Conservation (phyloP, 2,113 vertebrate species). For the Nerophis ophidion region DNA sequence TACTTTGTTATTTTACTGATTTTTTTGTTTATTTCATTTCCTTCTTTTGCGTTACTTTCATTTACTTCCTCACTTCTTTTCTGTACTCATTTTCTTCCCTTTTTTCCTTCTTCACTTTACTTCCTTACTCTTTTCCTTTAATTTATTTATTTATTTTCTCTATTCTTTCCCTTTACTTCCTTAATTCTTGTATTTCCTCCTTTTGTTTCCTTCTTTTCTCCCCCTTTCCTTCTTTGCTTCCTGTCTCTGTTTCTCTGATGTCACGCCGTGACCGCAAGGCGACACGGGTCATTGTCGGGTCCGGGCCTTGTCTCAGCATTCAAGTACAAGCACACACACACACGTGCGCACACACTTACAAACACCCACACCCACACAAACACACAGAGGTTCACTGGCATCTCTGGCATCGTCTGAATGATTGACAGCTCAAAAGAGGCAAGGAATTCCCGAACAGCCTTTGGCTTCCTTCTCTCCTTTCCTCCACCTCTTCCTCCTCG, state of each 20-base stretch:
- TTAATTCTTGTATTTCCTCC: slow-evolving; percentile 5
- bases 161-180: too few relatives aligned
- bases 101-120: slow-evolving; percentile 9
- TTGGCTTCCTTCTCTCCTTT: slow-evolving; percentile 51
- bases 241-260: slow-evolving; percentile 44
- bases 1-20: background rate
- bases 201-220: slow-evolving; percentile 16
- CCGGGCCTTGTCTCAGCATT: slow-evolving; percentile 53
- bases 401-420: slow-evolving; percentile 61
- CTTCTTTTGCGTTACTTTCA: background rate
- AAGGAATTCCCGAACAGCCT: slow-evolving; percentile 68
- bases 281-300: slow-evolving; percentile 62
- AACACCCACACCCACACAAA: slow-evolving; percentile 18
- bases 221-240: background rate
- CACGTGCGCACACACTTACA: slow-evolving; percentile 14
- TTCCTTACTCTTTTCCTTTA: slow-evolving; percentile 3
- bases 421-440: slow-evolving; percentile 61
- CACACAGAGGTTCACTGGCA: slow-evolving; percentile 49
- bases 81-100: slow-evolving; percentile 37
- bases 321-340: slow-evolving; percentile 19
- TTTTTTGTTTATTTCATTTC: slow-evolving; percentile 6
- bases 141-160: slow-evolving; percentile 4
- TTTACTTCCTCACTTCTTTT: background rate
- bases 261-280: slow-evolving; percentile 59
- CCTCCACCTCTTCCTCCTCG: slow-evolving; percentile 17